A percentile compares a stretch with the other conserved stretches of the same genome.
Evolutionary conservation across 2,888 invertebrate genomes (phyloP).

Genomic region (Hypomecis punctinalis): DNA sequence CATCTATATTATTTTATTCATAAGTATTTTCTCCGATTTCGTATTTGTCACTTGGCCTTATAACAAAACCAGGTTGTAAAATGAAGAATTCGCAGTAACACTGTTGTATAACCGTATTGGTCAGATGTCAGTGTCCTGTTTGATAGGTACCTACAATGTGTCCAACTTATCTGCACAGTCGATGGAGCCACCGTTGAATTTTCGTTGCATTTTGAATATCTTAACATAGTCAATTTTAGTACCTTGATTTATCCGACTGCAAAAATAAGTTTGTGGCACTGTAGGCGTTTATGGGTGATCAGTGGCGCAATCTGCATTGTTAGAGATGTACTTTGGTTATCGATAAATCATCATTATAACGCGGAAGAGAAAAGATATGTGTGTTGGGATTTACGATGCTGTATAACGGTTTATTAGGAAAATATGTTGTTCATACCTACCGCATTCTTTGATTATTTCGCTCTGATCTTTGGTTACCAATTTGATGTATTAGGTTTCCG

Average conservation of each 20-base stretch:
- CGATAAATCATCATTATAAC: conserved; percentile 19
- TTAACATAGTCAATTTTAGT: background rate
- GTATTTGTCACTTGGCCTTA: conserved; percentile 12
- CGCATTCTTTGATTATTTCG: background rate
- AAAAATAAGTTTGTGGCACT: background rate
- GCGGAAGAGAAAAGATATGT: conserved; percentile 11
- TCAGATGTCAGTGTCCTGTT: conserved; percentile 22
- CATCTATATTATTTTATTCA: too few species aligned
- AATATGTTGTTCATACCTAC: background rate
- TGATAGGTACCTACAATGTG: background rate
- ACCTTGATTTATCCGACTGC: background rate
- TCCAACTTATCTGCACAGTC: background rate
- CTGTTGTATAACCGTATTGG: conserved; percentile 21
- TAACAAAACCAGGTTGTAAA: conserved; percentile 24
- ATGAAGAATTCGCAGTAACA: conserved; percentile 30
- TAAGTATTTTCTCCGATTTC: conserved; percentile 8
- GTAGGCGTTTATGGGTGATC: conserved; percentile 32
- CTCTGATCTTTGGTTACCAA: background rate
- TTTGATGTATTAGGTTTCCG: background rate
- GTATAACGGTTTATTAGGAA: conserved; percentile 3
- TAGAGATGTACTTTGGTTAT: conserved; percentile 22
- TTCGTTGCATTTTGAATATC: background rate
- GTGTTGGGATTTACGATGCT: conserved; percentile 15
- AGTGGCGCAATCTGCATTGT: conserved; percentile 25
- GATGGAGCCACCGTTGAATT: background rate